A percentile compares a stretch with the other conserved stretches of the same genome.
These are phyloP conservation scores for Cephus rjabovi DNA, from an alignment of 2,888 invertebrate species.

Conservation along the genomic window DNA sequence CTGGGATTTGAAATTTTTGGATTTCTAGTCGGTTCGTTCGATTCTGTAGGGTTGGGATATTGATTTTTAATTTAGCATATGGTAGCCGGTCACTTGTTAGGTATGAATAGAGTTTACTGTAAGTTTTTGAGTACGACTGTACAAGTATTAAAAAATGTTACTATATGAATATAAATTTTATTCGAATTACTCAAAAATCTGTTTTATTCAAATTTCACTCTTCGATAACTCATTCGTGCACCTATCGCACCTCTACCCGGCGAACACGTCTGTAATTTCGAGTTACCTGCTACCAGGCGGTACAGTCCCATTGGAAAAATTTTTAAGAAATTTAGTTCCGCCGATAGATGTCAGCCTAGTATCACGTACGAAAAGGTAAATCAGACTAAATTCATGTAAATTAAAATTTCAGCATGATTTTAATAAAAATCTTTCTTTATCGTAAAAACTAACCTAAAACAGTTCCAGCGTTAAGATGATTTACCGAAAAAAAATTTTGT, in stretches of 20 bases:
- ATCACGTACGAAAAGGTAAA: not conserved
- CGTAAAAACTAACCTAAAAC: too few species aligned
- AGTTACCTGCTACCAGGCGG: conserved; percentile 51
- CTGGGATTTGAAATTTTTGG: not conserved
- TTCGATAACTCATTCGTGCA: conserved; percentile 26
- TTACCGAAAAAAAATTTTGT: too few species aligned
- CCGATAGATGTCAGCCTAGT: conserved; percentile 22
- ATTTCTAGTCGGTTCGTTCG: too few species aligned
- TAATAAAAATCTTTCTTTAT: too few species aligned
- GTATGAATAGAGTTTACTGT: too few species aligned
- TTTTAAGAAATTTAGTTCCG: conserved; percentile 30
- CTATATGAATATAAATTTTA: too few species aligned
- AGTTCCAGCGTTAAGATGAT: too few species aligned
- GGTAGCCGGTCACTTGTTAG: conserved; percentile 2
- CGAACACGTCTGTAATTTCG: conserved; percentile 37
- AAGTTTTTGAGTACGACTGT: too few species aligned
- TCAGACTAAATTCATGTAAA: not conserved
- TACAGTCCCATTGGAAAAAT: conserved; percentile 38
- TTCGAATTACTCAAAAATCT: not conserved
- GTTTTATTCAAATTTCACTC: not conserved
- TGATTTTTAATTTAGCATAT: conserved; percentile 21
- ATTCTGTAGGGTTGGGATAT: conserved; percentile 8
- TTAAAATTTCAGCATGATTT: not conserved
- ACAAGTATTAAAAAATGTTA: too few species aligned
- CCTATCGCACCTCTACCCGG: conserved; percentile 47